These are phyloP conservation scores for Tetheella fluctuosa DNA, from an alignment of 2,888 invertebrate genomes.

Conservation along the genomic window DNA sequence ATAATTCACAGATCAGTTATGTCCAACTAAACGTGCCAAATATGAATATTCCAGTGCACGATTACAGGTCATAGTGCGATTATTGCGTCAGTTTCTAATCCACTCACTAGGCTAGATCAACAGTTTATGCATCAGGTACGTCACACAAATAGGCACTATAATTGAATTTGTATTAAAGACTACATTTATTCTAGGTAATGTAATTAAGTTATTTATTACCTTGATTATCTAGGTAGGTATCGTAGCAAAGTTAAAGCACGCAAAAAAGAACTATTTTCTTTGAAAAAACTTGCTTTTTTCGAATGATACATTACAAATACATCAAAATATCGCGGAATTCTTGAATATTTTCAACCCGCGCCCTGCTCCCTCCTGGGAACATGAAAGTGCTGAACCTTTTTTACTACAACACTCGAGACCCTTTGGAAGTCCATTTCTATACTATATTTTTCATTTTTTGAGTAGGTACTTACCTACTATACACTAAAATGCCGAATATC, in stretches of 20 bases:
- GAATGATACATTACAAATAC: conserved; percentile 42
- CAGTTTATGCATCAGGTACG: neutral
- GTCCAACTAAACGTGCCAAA: neutral
- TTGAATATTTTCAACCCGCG: conserved; percentile 54
- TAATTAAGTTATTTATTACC: too few species aligned
- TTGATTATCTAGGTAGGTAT: too few species aligned
- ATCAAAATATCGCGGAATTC: conserved; percentile 45
- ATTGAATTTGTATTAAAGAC: neutral
- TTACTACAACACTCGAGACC: conserved; percentile 41
- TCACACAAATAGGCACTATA: neutral
- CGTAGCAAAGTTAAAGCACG: neutral
- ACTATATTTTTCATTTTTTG: conserved; percentile 21
- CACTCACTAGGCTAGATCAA: neutral
- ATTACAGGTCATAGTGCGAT: neutral
- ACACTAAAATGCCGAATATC: neutral
- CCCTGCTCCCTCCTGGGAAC: conserved; percentile 47
- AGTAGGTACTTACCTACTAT: neutral
- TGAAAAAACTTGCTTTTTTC: conserved; percentile 34
- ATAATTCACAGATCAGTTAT: neutral
- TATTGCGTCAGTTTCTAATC: conserved; percentile 3
- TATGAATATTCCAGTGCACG: conserved; percentile 9
- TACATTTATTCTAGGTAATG: too few species aligned
- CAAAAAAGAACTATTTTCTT: conserved; percentile 16
- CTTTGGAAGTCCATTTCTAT: conserved; percentile 50
- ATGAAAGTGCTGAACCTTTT: conserved; percentile 51